Conservation (phyloP, 2,888 invertebrate species). For the Microplitis manilae region DNA sequence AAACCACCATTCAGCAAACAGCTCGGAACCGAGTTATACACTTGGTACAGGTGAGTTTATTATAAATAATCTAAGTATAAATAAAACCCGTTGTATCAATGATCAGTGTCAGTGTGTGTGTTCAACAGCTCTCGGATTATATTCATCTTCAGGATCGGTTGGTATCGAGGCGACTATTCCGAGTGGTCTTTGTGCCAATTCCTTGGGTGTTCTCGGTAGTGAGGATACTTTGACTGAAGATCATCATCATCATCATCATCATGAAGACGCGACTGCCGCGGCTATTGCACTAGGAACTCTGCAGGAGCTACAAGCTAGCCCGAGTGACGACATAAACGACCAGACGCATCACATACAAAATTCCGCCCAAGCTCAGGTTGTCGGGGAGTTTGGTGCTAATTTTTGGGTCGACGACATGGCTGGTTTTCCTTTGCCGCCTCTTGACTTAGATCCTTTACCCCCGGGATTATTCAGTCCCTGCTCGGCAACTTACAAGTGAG, state of each 20-base stretch:
- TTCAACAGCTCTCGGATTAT: slow-evolving; percentile 22
- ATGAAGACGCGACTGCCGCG: slow-evolving; percentile 47
- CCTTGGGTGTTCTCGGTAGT: slow-evolving; percentile 64
- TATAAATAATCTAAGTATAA: background rate
- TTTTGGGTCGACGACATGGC: slow-evolving; percentile 88
- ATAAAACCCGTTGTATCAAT: background rate
- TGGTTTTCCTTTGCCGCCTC: slow-evolving; percentile 85
- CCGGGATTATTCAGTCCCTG: slow-evolving; percentile 91
- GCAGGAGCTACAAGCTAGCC: slow-evolving; percentile 66
- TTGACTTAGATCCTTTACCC: slow-evolving; percentile 90
- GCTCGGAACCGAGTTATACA: slow-evolving; percentile 69
- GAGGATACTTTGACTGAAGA: slow-evolving; percentile 62
- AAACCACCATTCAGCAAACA: slow-evolving; percentile 71
- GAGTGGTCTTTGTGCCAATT: slow-evolving; percentile 63
- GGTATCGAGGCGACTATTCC: slow-evolving; percentile 70
- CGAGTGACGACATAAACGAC: slow-evolving; percentile 62
- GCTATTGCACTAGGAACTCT: slow-evolving; percentile 51
- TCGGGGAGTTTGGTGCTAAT: slow-evolving; percentile 71
- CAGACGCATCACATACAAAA: slow-evolving; percentile 56
- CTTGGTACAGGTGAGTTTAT: slow-evolving; percentile 64
- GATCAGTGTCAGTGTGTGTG: background rate
- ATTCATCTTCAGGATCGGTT: slow-evolving; percentile 61
- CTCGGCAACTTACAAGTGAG: slow-evolving; percentile 83
- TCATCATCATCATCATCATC: slow-evolving; percentile 41
- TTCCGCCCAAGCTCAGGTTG: slow-evolving; percentile 63